phyloP scores from a whole-genome alignment of 2,888 invertebrate genomes.

The Invenusta paracnida region DNA sequence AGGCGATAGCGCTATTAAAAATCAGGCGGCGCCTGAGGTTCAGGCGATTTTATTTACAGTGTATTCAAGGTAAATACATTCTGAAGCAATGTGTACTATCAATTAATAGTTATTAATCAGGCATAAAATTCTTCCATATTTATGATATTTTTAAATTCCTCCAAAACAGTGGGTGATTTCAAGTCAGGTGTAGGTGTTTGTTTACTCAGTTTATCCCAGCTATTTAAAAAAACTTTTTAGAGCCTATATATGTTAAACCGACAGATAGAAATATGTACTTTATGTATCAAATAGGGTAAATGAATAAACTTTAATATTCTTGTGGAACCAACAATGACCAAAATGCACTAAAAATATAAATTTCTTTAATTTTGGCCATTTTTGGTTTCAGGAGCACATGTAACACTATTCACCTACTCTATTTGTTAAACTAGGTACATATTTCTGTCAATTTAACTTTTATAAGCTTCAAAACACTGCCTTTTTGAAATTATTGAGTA shows the following conservation, averaged over 20 bases:
- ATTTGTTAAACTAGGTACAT: not conserved
- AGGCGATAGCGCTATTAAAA: not conserved
- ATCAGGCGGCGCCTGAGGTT: not conserved
- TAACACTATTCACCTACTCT: not conserved
- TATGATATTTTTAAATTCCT: no score
- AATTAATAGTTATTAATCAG: not conserved
- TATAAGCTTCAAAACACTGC: not conserved
- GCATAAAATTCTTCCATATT: no score
- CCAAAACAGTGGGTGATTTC: not conserved
- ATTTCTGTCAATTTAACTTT: not conserved
- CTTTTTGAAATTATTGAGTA: not conserved
- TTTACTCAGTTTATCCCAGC: not conserved
- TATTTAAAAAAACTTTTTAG: not conserved
- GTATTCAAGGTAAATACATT: not conserved
- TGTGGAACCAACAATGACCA: not conserved
- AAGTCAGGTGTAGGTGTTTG: not conserved
- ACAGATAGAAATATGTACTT: not conserved
- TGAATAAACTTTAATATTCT: not conserved
- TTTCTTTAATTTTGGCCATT: not conserved
- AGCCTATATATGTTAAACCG: not conserved
- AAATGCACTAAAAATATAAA: not conserved
- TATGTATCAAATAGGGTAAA: not conserved
- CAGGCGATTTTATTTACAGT: not conserved
- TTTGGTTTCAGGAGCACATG: not conserved
- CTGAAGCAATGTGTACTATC: not conserved